A percentile compares a stretch with the other conserved stretches of the same genome.
Conservation (phyloP, 2,888 invertebrate genomes). For the Stenchaetothrips biformis region DNA sequence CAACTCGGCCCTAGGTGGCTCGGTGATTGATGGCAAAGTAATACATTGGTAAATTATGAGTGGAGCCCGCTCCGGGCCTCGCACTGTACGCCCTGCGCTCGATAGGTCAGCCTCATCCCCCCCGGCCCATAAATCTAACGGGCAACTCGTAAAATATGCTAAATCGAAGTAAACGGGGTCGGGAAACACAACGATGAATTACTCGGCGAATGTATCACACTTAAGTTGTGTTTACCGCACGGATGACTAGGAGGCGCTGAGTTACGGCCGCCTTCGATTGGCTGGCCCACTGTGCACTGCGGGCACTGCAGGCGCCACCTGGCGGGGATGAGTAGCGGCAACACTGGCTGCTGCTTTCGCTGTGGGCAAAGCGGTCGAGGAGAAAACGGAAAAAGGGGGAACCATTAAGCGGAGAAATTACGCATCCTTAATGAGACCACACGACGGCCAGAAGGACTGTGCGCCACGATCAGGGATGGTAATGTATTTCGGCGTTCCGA, state of each 20-base stretch:
- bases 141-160: slow-evolving; percentile 16
- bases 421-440: slow-evolving; percentile 18
- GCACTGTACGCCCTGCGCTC: no score
- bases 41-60: slow-evolving; percentile 23
- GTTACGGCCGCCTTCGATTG: not conserved
- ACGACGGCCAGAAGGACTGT: not conserved
- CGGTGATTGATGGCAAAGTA: slow-evolving; percentile 13
- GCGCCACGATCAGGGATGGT: slow-evolving; percentile 6
- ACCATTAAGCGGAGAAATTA: slow-evolving; percentile 13
- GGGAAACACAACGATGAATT: slow-evolving; percentile 21
- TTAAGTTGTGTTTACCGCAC: slow-evolving; percentile 15
- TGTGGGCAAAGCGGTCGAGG: not conserved
- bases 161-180: slow-evolving; percentile 8
- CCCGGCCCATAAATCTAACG: no score
- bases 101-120: no score
- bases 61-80: no score
- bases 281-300: not conserved
- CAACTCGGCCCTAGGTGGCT: not conserved
- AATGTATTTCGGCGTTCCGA: slow-evolving; percentile 15
- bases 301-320: not conserved
- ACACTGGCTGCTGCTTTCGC: no score
- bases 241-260: slow-evolving; percentile 1
- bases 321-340: no score
- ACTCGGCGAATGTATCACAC: slow-evolving; percentile 9
- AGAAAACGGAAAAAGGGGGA: not conserved